Evolutionary conservation across 1,140 invertebrate genomes (phyloP).

Genomic region (Centruroides sculpturatus): DNA sequence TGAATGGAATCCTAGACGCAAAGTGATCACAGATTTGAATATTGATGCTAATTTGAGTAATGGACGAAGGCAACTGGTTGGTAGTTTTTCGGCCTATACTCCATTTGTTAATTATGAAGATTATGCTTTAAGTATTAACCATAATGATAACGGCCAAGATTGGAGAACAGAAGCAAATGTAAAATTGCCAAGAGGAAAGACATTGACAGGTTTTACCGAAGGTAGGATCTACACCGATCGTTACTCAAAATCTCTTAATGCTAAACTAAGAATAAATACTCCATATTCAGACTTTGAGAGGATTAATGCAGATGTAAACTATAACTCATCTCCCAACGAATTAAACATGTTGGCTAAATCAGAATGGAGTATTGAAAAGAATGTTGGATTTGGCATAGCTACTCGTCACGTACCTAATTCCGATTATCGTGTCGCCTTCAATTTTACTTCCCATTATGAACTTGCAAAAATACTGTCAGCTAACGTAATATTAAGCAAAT

Average conservation of each 20-base stretch:
- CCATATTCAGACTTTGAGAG: neutral
- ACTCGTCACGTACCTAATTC: neutral
- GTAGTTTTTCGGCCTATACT: conserved; percentile 15
- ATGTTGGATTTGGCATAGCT: neutral
- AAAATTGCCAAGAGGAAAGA: neutral
- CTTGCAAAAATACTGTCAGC: conserved; percentile 1
- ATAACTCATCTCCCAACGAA: neutral
- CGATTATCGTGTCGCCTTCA: neutral
- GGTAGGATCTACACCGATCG: conserved; percentile 2
- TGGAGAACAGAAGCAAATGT: conserved; percentile 8
- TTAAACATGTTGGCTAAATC: conserved; percentile 1
- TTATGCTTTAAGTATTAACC: conserved; percentile 7
- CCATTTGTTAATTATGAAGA: conserved; percentile 20
- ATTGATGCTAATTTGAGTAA: neutral
- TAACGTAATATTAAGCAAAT: neutral
- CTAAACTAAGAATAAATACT: neutral
- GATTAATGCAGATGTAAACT: neutral
- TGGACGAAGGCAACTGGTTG: conserved; percentile 1
- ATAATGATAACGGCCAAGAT: conserved; percentile 6
- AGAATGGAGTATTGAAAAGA: conserved; percentile 1
- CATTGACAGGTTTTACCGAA: neutral
- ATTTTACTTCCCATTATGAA: conserved; percentile 3
- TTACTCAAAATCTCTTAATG: neutral
- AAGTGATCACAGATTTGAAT: neutral
- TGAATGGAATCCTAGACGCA: conserved; percentile 4